Evolutionary conservation across 64 coral and sea anemone species (phyloP).

Genomic region (Stylophora pistillata): DNA sequence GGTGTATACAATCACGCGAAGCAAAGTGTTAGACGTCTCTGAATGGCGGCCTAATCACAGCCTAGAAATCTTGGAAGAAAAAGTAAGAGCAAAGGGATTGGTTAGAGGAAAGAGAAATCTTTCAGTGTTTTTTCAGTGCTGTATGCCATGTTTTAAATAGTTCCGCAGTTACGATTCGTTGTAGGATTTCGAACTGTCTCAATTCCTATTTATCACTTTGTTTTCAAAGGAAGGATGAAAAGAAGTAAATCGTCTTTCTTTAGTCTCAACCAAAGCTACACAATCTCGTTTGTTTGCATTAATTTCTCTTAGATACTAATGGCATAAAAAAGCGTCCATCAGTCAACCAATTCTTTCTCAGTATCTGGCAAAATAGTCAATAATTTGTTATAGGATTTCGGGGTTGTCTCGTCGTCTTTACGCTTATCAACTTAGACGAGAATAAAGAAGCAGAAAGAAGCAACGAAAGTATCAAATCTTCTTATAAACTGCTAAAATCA

Average conservation of each 20-base stretch:
- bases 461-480: background rate
- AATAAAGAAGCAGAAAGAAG: background rate
- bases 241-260: no score
- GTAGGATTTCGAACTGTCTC: background rate
- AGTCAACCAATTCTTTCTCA: no score
- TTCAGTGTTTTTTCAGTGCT: no score
- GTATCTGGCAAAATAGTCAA: background rate
- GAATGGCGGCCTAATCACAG: no score
- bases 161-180: constrained; percentile 4
- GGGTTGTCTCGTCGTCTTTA: background rate
- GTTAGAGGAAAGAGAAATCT: no score
- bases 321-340: no score
- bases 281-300: no score
- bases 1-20: background rate
- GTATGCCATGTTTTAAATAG: background rate
- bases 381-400: constrained; percentile 13
- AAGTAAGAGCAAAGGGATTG: no score
- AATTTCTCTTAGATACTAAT: no score
- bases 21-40: background rate
- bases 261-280: no score
- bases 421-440: background rate
- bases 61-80: background rate
- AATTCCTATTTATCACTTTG: no score
- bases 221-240: no score
- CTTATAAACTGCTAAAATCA: background rate